Evolutionary conservation across 30 jellyfish, hydroid and myxozoan genomes (phyloP).

Genomic region (Aurelia sp.): DNA sequence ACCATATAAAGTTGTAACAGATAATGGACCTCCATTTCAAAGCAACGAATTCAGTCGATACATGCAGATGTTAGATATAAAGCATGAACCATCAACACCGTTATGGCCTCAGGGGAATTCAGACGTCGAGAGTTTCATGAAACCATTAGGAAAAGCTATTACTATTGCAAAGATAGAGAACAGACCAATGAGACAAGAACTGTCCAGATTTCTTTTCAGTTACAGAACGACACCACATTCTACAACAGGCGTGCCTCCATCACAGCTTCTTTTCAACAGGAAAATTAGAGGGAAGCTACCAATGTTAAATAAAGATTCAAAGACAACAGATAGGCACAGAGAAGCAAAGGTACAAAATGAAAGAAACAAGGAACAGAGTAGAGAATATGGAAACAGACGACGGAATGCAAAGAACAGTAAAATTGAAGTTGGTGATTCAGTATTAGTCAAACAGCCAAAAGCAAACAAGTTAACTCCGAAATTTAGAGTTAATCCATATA

Average conservation of each 20-base stretch:
- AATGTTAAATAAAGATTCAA: neutral
- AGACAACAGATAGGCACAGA: too few species aligned
- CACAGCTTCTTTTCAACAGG: conserved; percentile 48
- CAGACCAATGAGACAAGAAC: conserved; percentile 63
- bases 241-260: conserved; percentile 45
- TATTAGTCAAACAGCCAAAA: too few species aligned
- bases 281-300: conserved; percentile 12
- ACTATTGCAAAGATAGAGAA: conserved; percentile 52
- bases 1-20: conserved; percentile 25
- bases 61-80: conserved; percentile 15
- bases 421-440: too few species aligned
- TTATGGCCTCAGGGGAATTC: conserved; percentile 61
- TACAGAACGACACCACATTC: conserved; percentile 58
- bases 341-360: too few species aligned
- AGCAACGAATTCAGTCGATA: conserved; percentile 33
- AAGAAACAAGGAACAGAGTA: too few species aligned
- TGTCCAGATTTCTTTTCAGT: conserved; percentile 13
- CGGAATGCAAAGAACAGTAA: too few species aligned
- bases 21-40: conserved; percentile 69
- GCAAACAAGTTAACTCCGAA: too few species aligned
- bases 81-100: conserved; percentile 31
- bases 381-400: too few species aligned
- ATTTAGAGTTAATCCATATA: too few species aligned
- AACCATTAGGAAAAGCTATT: conserved; percentile 27
- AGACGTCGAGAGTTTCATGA: conserved; percentile 34